phyloP scores from a whole-genome alignment of 1,140 invertebrate genomes.

The Drosophila lowei region DNA sequence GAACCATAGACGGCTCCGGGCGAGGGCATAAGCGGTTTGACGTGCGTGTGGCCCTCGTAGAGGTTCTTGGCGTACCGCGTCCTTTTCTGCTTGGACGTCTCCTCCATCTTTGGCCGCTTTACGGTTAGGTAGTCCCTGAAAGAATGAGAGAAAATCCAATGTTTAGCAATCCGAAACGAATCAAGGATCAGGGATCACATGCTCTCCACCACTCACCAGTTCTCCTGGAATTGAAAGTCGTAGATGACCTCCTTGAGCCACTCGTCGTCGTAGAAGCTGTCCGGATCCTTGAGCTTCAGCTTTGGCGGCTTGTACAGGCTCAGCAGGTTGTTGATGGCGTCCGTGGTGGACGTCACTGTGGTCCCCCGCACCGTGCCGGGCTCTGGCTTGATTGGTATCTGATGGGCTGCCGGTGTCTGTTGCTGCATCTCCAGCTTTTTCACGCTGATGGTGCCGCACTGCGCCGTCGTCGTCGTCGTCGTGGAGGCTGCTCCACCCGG shows the following conservation, averaged over 20 bases:
- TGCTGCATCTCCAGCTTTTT: constrained; percentile 79
- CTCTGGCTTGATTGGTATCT: constrained; percentile 56
- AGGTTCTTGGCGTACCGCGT: constrained; percentile 83
- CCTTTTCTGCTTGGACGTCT: constrained; percentile 55
- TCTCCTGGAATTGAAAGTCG: constrained; percentile 92
- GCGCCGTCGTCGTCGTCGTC: constrained; percentile 13
- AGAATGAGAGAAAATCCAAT: constrained; percentile 4
- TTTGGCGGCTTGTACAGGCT: constrained; percentile 87
- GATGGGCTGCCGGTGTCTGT: constrained; percentile 23
- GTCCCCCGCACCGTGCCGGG: constrained; percentile 34
- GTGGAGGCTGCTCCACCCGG: constrained; percentile 1
- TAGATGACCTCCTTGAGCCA: constrained; percentile 93
- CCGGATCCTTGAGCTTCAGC: constrained; percentile 88
- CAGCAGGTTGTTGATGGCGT: constrained; percentile 66
- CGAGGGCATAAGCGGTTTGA: constrained; percentile 81
- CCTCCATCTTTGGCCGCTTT: constrained; percentile 89
- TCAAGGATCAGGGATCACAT: not conserved
- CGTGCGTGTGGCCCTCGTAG: constrained; percentile 86
- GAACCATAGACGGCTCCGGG: constrained; percentile 73
- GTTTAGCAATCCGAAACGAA: constrained; percentile 3
- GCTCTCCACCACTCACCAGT: constrained; percentile 87
- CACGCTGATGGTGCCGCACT: constrained; percentile 68
- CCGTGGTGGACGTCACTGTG: constrained; percentile 42
- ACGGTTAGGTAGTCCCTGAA: constrained; percentile 92
- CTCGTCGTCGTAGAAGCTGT: constrained; percentile 89